Evolutionary conservation across 2,888 invertebrate genomes (phyloP).

Genomic region (Caenorhabditis sinica): DNA sequence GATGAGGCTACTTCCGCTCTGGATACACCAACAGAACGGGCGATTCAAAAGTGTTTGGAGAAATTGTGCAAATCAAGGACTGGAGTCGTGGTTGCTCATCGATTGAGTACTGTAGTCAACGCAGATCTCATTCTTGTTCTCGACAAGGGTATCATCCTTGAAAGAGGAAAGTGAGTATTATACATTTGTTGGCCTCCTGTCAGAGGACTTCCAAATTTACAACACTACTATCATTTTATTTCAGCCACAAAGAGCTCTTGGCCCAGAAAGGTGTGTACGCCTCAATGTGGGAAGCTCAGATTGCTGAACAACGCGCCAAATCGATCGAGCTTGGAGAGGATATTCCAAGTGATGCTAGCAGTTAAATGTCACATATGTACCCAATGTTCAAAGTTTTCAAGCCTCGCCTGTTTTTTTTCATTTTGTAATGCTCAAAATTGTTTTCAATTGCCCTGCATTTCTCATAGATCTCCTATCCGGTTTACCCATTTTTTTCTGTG

Average conservation of each 20-base stretch:
- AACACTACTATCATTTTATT: conserved; percentile 70
- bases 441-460: conserved; percentile 2
- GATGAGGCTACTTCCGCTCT: conserved; percentile 93
- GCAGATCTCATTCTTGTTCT: conserved; percentile 96
- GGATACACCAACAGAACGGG: conserved; percentile 95
- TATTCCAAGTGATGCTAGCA: conserved; percentile 43
- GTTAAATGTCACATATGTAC: conserved; percentile 2
- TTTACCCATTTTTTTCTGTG: not conserved
- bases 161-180: conserved; percentile 89
- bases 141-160: conserved; percentile 93
- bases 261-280: conserved; percentile 90
- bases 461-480: conserved; percentile 23
- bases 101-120: conserved; percentile 93
- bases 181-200: too few species aligned
- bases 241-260: conserved; percentile 89
- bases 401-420: not conserved
- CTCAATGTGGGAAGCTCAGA: conserved; percentile 90
- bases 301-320: conserved; percentile 67
- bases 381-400: not conserved
- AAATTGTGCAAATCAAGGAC: conserved; percentile 92
- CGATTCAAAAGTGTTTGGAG: conserved; percentile 87
- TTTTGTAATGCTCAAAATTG: conserved; percentile 11
- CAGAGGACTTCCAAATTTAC: not conserved
- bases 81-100: conserved; percentile 92
- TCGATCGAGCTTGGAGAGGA: conserved; percentile 60